Percentiles rank a stretch among this genome's conserved stretches.
phyloP scores from a whole-genome alignment of 2,113 vertebrate species.

The Lagopus muta region DNA sequence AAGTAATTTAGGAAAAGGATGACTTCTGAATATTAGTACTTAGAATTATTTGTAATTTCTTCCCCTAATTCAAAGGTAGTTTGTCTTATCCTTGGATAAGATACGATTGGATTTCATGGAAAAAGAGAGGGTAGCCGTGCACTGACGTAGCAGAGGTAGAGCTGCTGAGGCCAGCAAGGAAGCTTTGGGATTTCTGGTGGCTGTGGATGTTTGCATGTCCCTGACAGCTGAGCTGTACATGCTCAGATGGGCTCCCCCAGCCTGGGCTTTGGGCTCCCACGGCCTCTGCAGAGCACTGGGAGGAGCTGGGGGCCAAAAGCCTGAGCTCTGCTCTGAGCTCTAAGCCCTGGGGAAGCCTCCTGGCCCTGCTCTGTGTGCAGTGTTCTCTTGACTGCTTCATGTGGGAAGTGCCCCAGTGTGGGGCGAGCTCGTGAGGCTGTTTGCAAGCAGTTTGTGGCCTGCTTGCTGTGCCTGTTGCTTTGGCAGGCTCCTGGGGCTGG shows the following conservation, averaged over 20 bases:
- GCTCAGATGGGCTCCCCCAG: neutral
- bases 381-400: rapidly evolving
- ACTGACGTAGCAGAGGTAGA: neutral
- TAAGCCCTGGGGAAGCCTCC: neutral
- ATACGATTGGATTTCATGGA: rapidly evolving
- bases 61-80: no score
- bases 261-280: neutral
- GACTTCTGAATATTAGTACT: neutral
- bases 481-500: neutral
- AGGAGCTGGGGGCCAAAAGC: neutral
- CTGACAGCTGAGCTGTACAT: neutral
- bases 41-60: no score
- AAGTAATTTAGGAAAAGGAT: neutral
- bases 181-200: neutral
- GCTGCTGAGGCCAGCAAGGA: neutral
- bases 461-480: rapidly evolving
- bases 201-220: neutral
- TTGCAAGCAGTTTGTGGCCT: neutral
- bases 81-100: neutral
- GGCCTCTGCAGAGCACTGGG: neutral
- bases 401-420: rapidly evolving
- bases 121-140: neutral
- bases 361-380: no score
- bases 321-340: neutral
- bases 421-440: neutral